phyloP scores from a whole-genome alignment of 1,140 invertebrate genomes.

The Drosophila sp. region DNA sequence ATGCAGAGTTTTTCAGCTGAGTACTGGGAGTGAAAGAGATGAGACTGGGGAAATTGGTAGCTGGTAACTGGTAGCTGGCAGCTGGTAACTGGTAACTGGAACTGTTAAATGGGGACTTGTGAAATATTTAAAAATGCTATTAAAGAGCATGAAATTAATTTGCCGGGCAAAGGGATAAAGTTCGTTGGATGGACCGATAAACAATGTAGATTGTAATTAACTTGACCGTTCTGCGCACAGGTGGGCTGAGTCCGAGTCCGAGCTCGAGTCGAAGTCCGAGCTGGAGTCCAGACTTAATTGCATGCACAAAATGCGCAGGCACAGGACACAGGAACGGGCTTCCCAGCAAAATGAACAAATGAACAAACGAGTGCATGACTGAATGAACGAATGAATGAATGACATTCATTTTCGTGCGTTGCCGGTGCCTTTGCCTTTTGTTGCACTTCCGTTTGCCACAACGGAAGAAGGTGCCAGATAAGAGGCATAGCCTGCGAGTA shows the following conservation, averaged over 20 bases:
- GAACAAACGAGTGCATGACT: conserved; percentile 26
- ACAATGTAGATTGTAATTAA: conserved; percentile 82
- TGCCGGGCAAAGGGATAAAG: conserved; percentile 14
- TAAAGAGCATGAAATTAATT: conserved; percentile 50
- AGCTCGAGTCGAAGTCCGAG: conserved; percentile 1
- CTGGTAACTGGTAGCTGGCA: conserved; percentile 11
- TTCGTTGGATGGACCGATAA: conserved; percentile 51
- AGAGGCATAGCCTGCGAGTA: conserved; percentile 1
- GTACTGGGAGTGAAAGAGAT: background rate
- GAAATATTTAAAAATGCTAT: conserved; percentile 63
- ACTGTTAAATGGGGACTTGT: conserved; percentile 19
- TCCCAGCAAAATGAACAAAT: conserved; percentile 8
- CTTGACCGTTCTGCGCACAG: conserved; percentile 49
- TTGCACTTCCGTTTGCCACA: conserved; percentile 72
- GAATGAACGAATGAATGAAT: conserved; percentile 76
- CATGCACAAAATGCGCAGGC: conserved; percentile 59
- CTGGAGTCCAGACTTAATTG: conserved; percentile 59
- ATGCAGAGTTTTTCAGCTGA: conserved; percentile 10
- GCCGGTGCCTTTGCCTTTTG: conserved; percentile 39
- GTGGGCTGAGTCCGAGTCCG: conserved; percentile 18
- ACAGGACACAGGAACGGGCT: conserved; percentile 8
- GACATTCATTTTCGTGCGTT: conserved; percentile 72
- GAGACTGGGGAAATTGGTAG: background rate
- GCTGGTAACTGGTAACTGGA: conserved; percentile 13
- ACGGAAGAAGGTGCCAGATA: conserved; percentile 65